Base-by-base conservation (phyloP, 2,113 vertebrate species). In the Coreoperca whiteheadi region DNA sequence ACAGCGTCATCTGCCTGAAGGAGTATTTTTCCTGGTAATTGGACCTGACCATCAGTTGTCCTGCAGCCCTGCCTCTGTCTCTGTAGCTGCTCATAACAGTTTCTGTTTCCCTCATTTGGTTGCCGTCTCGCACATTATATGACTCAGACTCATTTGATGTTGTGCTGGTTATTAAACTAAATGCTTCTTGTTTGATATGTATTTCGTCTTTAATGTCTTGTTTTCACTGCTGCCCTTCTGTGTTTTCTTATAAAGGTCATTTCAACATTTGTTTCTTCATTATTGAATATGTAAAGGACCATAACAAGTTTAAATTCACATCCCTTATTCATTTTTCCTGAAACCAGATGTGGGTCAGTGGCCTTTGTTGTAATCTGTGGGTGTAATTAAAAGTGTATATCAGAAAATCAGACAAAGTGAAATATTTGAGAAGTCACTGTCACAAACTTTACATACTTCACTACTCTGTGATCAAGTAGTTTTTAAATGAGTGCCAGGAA, bases 41-140 rank as follows among this genome's bases (percentile, higher is more conserved):
- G 83, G 87, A 91, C 82, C 84, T 81, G 87, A 83, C 83, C 81
- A 9, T 88, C 85, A 90, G 84, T 87, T 88, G 88, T 81, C 77
- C 79, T 34, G 57, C 65, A 64, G 77, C 74, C 71, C 12, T 74
- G 28, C 67, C 43, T 79, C 77, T 41, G 21, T 85, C 43, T 65
- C 61, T 66, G 46, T 74, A 7, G 30, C 59, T 8, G 57, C 28
- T n/a, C 39, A 8, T 50, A 60, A 54, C 71, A n/a, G 30, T 61
- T 20, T 66, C 37, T 48, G 12, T 69, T 48, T 14, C 16, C 28
- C 48, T 6, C 7, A 4, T 74, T 78, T 59, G 41, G n/a, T 56
- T 59, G 21, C 60, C 61, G 70, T 68, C 66, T 89, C 46, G n/a
- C 54, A 60, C 64, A 3, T 43, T 14, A 30, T 21, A 28, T 56